Percentiles rank a stretch among this genome's conserved stretches.
These are phyloP conservation scores for Aldrovandia affinis DNA, from an alignment of 2,797 vertebrate genomes.

Conservation along the genomic window DNA sequence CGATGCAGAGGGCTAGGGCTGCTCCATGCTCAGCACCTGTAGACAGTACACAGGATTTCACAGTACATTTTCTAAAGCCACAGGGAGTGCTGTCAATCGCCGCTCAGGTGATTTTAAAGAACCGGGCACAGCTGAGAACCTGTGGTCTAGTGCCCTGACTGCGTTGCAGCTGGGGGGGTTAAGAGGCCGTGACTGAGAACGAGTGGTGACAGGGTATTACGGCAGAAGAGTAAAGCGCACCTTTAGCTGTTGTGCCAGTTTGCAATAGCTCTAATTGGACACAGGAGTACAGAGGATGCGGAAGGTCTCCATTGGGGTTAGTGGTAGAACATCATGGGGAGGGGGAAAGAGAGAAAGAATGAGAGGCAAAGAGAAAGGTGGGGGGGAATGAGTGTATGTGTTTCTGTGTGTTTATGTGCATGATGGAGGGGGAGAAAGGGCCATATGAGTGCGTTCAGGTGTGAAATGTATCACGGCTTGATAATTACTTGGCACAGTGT, in stretches of 20 bases:
- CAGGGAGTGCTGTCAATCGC: background rate
- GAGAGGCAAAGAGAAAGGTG: background rate
- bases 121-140: background rate
- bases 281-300: slow-evolving; percentile 30
- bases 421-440: background rate
- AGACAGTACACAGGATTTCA: background rate
- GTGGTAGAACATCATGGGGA: slow-evolving; percentile 22
- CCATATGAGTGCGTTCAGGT: slow-evolving; percentile 3
- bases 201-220: background rate
- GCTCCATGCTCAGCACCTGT: background rate
- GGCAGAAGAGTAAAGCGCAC: slow-evolving; percentile 8
- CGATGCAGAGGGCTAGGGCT: background rate
- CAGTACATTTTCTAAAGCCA: no score
- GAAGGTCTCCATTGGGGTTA: slow-evolving; percentile 21
- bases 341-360: background rate
- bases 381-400: background rate
- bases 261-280: slow-evolving; percentile 34
- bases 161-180: background rate
- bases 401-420: slow-evolving; percentile 4
- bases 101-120: background rate
- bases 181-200: background rate
- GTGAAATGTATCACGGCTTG: background rate
- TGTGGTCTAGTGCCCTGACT: no score
- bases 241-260: slow-evolving; percentile 29
- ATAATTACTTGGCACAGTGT: slow-evolving; percentile 30